phyloP scores from a whole-genome alignment of 2,797 vertebrate genomes.

The Neomorphus geoffroyi region DNA sequence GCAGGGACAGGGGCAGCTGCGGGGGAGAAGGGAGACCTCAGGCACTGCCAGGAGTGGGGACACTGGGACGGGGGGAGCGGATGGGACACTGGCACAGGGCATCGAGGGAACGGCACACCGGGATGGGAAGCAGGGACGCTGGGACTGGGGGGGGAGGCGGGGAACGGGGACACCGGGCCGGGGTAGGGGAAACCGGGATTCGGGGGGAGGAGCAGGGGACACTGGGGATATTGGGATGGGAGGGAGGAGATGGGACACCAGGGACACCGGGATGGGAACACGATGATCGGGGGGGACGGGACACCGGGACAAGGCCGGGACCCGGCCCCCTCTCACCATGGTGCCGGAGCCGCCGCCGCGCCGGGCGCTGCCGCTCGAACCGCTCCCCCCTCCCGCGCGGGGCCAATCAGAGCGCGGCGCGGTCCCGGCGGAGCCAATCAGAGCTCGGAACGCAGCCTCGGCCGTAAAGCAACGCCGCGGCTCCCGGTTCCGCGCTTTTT shows the following conservation, averaged over 20 bases:
- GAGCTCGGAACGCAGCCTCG: neutral
- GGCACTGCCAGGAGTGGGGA: neutral
- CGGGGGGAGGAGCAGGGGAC: neutral
- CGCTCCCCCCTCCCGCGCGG: neutral
- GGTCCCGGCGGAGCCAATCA: neutral
- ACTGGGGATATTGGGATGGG: neutral
- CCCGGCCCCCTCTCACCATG: neutral
- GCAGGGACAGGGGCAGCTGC: constrained; percentile 91
- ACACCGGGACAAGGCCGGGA: neutral
- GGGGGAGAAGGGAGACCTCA: neutral
- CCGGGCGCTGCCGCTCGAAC: neutral
- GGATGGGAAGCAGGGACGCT: too few species aligned
- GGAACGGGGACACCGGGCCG: too few species aligned
- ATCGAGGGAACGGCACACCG: too few species aligned
- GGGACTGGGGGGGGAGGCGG: too few species aligned
- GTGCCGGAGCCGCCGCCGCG: constrained; percentile 11
- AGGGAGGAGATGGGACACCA: too few species aligned
- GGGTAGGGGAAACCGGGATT: too few species aligned
- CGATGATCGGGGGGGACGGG: too few species aligned
- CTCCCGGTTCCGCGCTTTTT: neutral
- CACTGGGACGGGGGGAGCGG: neutral
- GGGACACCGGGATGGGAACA: neutral
- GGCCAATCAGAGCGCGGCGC: neutral
- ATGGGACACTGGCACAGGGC: too few species aligned
- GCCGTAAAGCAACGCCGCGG: neutral